Evolutionary conservation across 2,888 invertebrate species (phyloP).

Genomic region (Drosophila multiciliata): DNA sequence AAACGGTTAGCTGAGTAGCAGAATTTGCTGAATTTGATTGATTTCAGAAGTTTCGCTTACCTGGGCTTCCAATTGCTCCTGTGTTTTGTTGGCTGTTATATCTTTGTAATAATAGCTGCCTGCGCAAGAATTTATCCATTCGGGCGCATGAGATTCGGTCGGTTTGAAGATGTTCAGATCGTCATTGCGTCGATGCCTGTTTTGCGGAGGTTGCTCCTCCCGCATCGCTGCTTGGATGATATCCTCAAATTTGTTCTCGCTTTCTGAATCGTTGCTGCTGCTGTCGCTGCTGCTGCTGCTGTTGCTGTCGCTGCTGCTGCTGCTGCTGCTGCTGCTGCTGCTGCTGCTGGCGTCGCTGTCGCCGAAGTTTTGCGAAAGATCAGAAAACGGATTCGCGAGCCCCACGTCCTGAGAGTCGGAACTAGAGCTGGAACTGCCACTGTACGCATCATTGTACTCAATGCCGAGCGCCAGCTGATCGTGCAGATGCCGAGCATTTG

Average conservation of each 20-base stretch:
- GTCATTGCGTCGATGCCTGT: constrained; percentile 70
- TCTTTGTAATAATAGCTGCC: constrained; percentile 55
- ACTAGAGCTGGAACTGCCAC: constrained; percentile 1
- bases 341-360: constrained; percentile 34
- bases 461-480: constrained; percentile 46
- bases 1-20: background rate
- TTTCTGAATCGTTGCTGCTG: constrained; percentile 31
- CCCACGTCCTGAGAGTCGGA: constrained; percentile 34
- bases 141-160: constrained; percentile 36
- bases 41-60: constrained; percentile 6
- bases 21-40: background rate
- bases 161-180: constrained; percentile 40
- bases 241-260: constrained; percentile 56
- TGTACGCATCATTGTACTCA: constrained; percentile 44
- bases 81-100: constrained; percentile 3
- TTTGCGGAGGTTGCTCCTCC: constrained; percentile 50
- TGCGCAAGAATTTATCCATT: constrained; percentile 83
- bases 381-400: constrained; percentile 57
- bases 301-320: background rate
- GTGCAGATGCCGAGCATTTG: constrained; percentile 64
- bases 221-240: constrained; percentile 55
- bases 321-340: constrained; percentile 18
- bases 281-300: constrained; percentile 18
- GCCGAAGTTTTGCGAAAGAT: constrained; percentile 45
- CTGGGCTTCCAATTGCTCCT: constrained; percentile 18